A percentile compares a stretch with the other conserved stretches of the same genome.
These are phyloP conservation scores for Mimas tiliae DNA, from an alignment of 2,888 invertebrate genomes.

Conservation along the genomic window DNA sequence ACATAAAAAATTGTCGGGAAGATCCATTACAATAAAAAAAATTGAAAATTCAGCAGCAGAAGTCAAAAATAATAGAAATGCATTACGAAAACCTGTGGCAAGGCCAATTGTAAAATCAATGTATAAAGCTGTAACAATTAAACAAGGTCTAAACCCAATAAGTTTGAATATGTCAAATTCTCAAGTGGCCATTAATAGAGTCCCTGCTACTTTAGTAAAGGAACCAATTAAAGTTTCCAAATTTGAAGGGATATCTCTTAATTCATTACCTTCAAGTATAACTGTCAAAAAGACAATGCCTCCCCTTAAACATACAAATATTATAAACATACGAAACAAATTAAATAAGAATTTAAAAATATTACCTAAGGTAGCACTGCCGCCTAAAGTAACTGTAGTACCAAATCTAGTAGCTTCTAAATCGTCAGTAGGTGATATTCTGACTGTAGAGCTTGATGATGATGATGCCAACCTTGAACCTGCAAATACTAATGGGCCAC, in stretches of 20 bases:
- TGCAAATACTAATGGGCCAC: conserved; percentile 51
- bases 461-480: conserved; percentile 48
- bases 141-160: conserved; percentile 41
- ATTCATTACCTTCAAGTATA: conserved; percentile 63
- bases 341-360: conserved; percentile 1
- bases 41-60: conserved; percentile 41
- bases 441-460: conserved; percentile 73
- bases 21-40: conserved; percentile 50
- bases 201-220: conserved; percentile 34
- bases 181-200: conserved; percentile 37
- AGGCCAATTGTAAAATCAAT: conserved; percentile 33
- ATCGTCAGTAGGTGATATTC: conserved; percentile 42
- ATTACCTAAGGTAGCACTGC: conserved; percentile 31
- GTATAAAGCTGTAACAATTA: conserved; percentile 33
- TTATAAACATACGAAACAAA: conserved; percentile 23
- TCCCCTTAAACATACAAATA: conserved; percentile 31
- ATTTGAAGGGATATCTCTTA: conserved; percentile 42
- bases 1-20: conserved; percentile 35
- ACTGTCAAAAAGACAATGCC: conserved; percentile 58
- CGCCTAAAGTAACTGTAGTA: conserved; percentile 38
- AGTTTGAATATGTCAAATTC: conserved; percentile 36
- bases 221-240: conserved; percentile 39
- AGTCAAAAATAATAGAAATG: conserved; percentile 45
- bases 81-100: conserved; percentile 31
- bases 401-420: conserved; percentile 32